phyloP scores from a whole-genome alignment of 1,140 invertebrate species.

The Drosophila subobscura region DNA sequence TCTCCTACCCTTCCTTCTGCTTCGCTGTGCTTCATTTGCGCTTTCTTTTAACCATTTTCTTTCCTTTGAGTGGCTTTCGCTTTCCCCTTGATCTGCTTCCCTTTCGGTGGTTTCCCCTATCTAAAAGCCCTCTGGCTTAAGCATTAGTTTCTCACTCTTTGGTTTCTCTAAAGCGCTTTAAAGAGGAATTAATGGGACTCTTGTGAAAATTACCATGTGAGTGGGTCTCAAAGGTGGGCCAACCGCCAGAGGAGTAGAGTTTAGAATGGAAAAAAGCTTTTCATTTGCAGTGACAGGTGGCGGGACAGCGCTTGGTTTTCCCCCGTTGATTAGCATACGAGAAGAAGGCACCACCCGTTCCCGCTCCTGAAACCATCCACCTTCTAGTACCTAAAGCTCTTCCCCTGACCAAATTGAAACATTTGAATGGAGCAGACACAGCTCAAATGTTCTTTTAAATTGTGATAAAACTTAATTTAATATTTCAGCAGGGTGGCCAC shows the following conservation, averaged over 20 bases:
- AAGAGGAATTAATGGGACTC: constrained; percentile 12
- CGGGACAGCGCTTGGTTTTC: constrained; percentile 55
- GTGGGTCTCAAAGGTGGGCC: constrained; percentile 17
- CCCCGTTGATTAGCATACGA: constrained; percentile 69
- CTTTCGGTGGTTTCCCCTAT: background rate
- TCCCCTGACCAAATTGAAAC: constrained; percentile 54
- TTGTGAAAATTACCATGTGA: constrained; percentile 57
- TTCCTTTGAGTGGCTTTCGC: no score
- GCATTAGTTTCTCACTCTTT: constrained; percentile 47
- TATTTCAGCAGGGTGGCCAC: background rate
- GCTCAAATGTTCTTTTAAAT: constrained; percentile 48
- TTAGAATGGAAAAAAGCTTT: constrained; percentile 27
- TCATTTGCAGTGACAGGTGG: constrained; percentile 60
- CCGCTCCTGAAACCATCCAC: background rate
- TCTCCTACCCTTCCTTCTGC: constrained; percentile 7
- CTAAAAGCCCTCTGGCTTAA: constrained; percentile 17
- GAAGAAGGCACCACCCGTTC: background rate
- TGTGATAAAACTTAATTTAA: constrained; percentile 60
- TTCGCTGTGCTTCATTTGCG: background rate
- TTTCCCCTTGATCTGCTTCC: no score
- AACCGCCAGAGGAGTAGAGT: no score
- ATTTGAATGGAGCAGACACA: constrained; percentile 40
- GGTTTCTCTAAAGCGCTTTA: constrained; percentile 19
- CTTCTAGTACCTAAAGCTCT: background rate
- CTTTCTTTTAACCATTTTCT: no score